A percentile compares a stretch with the other conserved stretches of the same genome.
These are phyloP conservation scores for Callospermophilus lateralis DNA, from an alignment of 2,113 vertebrate species.

Conservation along the genomic window DNA sequence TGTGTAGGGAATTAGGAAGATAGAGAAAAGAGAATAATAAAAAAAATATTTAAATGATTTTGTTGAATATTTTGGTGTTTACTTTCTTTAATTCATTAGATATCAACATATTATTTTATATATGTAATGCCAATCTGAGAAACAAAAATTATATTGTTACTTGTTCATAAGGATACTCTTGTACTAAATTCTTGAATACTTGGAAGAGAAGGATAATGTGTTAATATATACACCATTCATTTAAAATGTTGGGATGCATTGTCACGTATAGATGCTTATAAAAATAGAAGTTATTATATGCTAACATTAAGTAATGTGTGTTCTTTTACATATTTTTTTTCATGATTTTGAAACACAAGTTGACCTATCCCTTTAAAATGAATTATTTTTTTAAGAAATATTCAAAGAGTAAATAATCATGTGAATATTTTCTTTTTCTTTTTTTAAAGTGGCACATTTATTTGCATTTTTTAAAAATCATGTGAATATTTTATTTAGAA, in stretches of 20 bases:
- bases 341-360: neutral
- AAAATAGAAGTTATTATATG: neutral
- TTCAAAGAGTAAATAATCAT: neutral
- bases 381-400: neutral
- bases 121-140: neutral
- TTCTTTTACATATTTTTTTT: neutral
- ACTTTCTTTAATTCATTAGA: neutral
- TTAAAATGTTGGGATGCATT: neutral
- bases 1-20: neutral
- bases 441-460: too few relatives aligned
- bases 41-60: neutral
- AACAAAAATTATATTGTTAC: neutral
- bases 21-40: neutral
- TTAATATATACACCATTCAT: neutral
- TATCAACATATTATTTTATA: neutral
- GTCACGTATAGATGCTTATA: neutral
- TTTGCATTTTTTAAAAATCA: too few relatives aligned
- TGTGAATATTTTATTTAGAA: neutral
- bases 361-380: neutral
- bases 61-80: neutral
- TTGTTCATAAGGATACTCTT: neutral
- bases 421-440: neutral
- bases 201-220: neutral
- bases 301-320: neutral
- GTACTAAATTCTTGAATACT: neutral